Conservation (phyloP, 2,797 vertebrate species). For the Phaenicophaeus curvirostris region DNA sequence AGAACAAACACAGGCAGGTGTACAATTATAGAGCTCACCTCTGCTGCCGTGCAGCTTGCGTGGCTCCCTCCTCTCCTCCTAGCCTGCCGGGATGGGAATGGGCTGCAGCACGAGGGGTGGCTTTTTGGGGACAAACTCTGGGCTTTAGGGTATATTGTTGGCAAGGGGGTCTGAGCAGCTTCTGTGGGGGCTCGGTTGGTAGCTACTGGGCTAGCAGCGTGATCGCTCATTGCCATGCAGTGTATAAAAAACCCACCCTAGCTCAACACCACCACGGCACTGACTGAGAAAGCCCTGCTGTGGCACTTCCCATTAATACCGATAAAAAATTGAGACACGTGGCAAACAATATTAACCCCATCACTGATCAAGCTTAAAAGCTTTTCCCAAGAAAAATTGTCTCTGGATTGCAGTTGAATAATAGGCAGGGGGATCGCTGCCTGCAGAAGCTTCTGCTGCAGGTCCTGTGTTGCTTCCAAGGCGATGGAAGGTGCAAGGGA, state of each 20-base stretch:
- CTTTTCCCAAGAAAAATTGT: slow-evolving; percentile 53
- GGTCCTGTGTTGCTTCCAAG: background rate
- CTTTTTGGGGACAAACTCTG: background rate
- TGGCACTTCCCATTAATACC: slow-evolving; percentile 48
- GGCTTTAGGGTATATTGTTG: fast-evolving
- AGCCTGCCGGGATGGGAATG: fast-evolving
- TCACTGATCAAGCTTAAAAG: slow-evolving; percentile 68
- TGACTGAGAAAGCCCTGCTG: background rate
- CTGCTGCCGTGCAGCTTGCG: background rate
- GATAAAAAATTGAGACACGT: slow-evolving; percentile 62
- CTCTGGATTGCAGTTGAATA: slow-evolving; percentile 41
- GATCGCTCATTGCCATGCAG: background rate
- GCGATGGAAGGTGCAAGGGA: background rate
- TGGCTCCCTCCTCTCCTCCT: background rate
- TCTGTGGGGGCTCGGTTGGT: background rate
- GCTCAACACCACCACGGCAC: background rate
- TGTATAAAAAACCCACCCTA: background rate
- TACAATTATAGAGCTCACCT: slow-evolving; percentile 26
- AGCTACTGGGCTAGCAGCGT: background rate
- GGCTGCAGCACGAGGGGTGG: background rate
- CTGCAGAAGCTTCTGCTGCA: background rate
- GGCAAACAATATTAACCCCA: slow-evolving; percentile 70
- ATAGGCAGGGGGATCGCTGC: background rate
- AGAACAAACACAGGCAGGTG: slow-evolving; percentile 29
- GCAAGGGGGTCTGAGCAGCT: background rate